Evolutionary conservation across 2,113 vertebrate species (phyloP), one percentile per base, ranked within the genome.

Genomic region (Spermophilus dauricus): DNA sequence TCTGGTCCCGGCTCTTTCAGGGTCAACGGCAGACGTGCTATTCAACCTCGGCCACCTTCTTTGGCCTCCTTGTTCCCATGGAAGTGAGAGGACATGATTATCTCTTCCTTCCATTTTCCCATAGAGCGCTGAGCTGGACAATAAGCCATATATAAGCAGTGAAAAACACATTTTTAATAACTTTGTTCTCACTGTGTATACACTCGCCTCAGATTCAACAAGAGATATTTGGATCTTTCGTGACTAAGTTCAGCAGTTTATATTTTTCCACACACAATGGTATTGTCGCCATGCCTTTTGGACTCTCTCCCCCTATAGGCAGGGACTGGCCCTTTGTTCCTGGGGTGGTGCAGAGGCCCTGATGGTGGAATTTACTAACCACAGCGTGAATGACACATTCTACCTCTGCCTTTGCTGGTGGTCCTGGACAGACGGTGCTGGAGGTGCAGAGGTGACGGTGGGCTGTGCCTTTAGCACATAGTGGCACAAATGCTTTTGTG

Each of bases 161-260:
- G 81, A 86, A 89, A 89, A 86, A 97, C 98, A 75, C 97, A 77
- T 96, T 98, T 98, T 97, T 73, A 97, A 87, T 98, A 98, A 97
- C 93, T 86, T 96, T 97, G 70, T 80, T 95, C 37, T 90, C 95
- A 70, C 86, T 96, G 85, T 92, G 91, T 76, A 67, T 83, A 89
- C 81, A 39, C 1, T 0, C 93, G 96, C 94, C 91, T 97, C 92
- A 89, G 88, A 97, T 87, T 98, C 93, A 86, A 92, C 85, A 94
- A 86, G 89, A 97, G 98, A 88, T 96, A 81, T 93, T 93, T 82
- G 95, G 87, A 65, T 97, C 89, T 98, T 97, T 98, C 0, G 1
- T 96, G 77, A 90, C 90, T 95, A 72, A 87, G 97, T 97, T 98
- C 93, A 98, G 96, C 94, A 96, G 92, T 94, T 97, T 98, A 95